Conservation (phyloP, 2,113 vertebrate species). For the Columba livia region DNA sequence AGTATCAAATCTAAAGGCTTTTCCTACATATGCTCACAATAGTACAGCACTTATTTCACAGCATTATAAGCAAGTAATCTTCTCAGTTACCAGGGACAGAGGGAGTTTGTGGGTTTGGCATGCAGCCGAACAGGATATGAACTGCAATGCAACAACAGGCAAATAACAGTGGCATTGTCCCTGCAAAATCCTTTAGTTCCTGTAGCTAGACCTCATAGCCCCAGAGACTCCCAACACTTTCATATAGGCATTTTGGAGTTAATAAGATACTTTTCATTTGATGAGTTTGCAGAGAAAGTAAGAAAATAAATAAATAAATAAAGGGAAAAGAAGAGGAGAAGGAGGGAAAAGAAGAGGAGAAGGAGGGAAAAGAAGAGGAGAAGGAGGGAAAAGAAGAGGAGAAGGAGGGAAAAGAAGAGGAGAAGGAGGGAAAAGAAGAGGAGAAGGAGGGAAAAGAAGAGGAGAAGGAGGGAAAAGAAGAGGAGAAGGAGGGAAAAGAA, state of each 20-base stretch:
- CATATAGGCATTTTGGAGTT: not conserved
- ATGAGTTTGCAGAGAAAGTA: not conserved
- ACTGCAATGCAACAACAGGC: slow-evolving; percentile 7
- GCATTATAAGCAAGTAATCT: not conserved
- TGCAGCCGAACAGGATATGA: not conserved
- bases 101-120: slow-evolving; percentile 26
- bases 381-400: no score
- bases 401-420: no score
- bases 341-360: no score
- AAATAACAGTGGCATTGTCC: slow-evolving; percentile 21
- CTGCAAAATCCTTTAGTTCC: not conserved
- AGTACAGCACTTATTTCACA: not conserved
- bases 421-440: no score
- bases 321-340: no score
- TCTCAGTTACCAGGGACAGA: not conserved
- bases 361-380: no score
- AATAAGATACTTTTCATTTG: not conserved
- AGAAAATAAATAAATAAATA: no score
- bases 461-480: no score
- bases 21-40: not conserved
- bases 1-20: not conserved
- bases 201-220: not conserved
- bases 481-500: no score
- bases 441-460: no score
- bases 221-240: not conserved